A percentile compares a stretch with the other conserved stretches of the same genome.
Evolutionary conservation across 1,140 invertebrate species (phyloP).

Genomic region (Lepidurus packardi): DNA sequence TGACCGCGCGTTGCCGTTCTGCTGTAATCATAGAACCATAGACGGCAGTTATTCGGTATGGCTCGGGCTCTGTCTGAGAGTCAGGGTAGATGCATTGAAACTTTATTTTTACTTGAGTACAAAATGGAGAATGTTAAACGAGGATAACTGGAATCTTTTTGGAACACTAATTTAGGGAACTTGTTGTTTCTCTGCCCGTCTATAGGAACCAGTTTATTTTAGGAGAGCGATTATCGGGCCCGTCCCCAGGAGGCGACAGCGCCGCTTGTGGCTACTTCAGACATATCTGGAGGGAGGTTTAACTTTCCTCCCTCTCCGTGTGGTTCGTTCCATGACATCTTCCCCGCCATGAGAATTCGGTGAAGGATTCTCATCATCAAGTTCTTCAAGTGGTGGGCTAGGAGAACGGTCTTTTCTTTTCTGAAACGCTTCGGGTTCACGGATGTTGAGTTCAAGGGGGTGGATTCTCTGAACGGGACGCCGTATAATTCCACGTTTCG

Average conservation of each 20-base stretch:
- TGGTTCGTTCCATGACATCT: neutral
- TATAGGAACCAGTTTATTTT: neutral
- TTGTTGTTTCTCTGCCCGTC: neutral
- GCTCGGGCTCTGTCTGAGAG: neutral
- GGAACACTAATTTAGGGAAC: neutral
- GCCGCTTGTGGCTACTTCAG: neutral
- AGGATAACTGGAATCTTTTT: neutral
- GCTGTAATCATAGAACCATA: constrained; percentile 24
- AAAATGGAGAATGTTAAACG: neutral
- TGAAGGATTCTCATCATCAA: neutral
- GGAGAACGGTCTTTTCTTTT: neutral
- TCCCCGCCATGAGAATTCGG: neutral
- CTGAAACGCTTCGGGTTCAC: neutral
- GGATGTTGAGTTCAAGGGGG: constrained; percentile 33
- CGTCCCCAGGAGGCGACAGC: neutral
- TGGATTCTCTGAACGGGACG: constrained; percentile 35
- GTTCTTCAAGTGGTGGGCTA: neutral
- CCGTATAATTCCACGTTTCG: constrained; percentile 28
- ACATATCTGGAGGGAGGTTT: neutral
- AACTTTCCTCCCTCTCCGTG: neutral
- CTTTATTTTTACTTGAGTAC: neutral
- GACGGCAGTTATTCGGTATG: neutral
- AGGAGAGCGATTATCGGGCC: neutral
- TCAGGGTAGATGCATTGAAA: neutral
- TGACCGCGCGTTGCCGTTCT: neutral